Conservation (phyloP, 2,888 invertebrate species). For the Adela reaumurella region DNA sequence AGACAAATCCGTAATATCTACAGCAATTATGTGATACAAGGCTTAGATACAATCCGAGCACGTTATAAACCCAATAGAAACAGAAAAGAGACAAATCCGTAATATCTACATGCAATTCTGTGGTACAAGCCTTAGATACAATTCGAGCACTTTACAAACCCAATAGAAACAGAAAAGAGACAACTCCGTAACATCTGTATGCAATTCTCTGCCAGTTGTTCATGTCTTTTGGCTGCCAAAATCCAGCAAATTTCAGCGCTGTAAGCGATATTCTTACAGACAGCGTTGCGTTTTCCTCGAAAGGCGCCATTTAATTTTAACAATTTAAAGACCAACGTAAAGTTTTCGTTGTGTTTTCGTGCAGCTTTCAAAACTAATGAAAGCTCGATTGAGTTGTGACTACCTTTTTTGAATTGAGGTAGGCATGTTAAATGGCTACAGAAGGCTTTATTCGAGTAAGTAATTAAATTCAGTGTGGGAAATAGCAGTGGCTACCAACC, state of each 20-base stretch:
- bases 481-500: too few relatives aligned
- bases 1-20: too few relatives aligned
- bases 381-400: too few relatives aligned
- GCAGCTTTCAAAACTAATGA: too few relatives aligned
- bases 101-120: conserved; percentile 23
- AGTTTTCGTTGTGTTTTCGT: neutral
- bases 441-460: too few relatives aligned
- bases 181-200: conserved; percentile 25
- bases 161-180: conserved; percentile 34
- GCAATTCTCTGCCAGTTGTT: conserved; percentile 13
- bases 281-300: conserved; percentile 26
- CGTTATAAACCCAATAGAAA: conserved; percentile 32
- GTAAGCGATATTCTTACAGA: conserved; percentile 32
- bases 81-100: conserved; percentile 30
- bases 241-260: conserved; percentile 27
- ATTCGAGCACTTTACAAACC: conserved; percentile 22
- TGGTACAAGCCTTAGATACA: too few relatives aligned
- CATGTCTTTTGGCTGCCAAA: conserved; percentile 31
- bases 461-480: too few relatives aligned
- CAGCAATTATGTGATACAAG: too few relatives aligned
- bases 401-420: too few relatives aligned
- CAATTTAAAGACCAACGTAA: neutral
- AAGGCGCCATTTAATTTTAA: conserved; percentile 19
- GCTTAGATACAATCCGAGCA: neutral
- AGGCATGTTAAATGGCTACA: too few relatives aligned